Evolutionary conservation across 2,113 vertebrate genomes (phyloP).

Genomic region (Melospiza georgiana): DNA sequence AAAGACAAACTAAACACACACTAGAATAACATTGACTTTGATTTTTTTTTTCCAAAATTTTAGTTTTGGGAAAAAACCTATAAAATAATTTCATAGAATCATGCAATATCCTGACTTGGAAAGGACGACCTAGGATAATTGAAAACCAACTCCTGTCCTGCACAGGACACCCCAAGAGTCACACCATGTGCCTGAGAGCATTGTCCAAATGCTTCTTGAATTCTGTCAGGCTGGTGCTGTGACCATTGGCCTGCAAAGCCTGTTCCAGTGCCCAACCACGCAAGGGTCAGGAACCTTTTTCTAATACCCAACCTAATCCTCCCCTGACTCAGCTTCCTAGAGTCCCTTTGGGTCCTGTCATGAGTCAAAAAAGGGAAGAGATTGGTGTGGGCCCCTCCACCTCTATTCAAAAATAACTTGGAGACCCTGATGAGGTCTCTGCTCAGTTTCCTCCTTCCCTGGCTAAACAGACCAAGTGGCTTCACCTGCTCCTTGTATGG

Average conservation of each 20-base stretch:
- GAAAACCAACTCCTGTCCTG: neutral
- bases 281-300: neutral
- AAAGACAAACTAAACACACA: neutral
- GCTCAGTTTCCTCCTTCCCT: neutral
- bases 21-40: neutral
- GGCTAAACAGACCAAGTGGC: neutral
- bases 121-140: fast-evolving
- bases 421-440: neutral
- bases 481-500: neutral
- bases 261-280: neutral
- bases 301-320: neutral
- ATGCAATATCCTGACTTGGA: neutral
- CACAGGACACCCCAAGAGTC: neutral
- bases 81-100: neutral
- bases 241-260: neutral
- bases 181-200: neutral
- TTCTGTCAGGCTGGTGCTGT: neutral
- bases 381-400: neutral
- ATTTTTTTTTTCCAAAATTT: neutral
- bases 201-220: neutral
- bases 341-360: neutral
- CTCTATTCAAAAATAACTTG: neutral
- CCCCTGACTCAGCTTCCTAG: neutral
- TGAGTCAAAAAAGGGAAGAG: neutral
- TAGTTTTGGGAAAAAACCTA: fast-evolving